These are phyloP conservation scores for Chesias legatella DNA, from an alignment of 2,888 invertebrate genomes.

Conservation along the genomic window DNA sequence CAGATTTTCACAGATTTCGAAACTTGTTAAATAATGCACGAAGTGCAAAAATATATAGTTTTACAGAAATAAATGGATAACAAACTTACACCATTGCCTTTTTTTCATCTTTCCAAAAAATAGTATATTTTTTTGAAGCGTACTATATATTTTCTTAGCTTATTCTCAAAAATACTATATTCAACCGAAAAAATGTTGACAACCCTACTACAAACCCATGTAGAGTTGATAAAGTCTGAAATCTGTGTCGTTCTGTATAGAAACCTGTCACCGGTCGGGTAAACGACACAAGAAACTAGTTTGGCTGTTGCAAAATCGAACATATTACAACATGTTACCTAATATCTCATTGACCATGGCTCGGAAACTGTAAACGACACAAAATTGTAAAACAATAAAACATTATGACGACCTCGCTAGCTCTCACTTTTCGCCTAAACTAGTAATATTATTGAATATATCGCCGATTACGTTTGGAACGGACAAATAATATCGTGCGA, in stretches of 20 bases:
- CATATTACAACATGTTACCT: constrained; percentile 50
- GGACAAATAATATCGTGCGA: constrained; percentile 16
- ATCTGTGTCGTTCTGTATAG: constrained; percentile 22
- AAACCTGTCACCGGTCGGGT: constrained; percentile 24
- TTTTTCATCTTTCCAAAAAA: too few relatives aligned
- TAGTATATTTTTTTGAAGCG: too few relatives aligned
- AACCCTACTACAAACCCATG: too few relatives aligned
- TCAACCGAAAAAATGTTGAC: too few relatives aligned
- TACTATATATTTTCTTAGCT: too few relatives aligned
- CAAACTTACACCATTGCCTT: too few relatives aligned
- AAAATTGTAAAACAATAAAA: constrained; percentile 33
- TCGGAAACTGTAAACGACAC: constrained; percentile 31
- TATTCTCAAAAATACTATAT: too few relatives aligned
- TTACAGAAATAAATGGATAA: too few relatives aligned
- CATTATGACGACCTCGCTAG: constrained; percentile 39
- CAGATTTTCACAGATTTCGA: too few relatives aligned
- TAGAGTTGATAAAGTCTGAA: constrained; percentile 23
- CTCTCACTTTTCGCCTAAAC: constrained; percentile 55
- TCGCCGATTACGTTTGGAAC: constrained; percentile 15
- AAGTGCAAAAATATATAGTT: too few relatives aligned
- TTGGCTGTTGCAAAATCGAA: constrained; percentile 38
- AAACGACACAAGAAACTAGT: constrained; percentile 44
- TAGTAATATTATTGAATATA: constrained; percentile 30
- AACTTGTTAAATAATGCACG: too few relatives aligned
- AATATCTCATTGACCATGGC: constrained; percentile 60